Evolutionary conservation across 2,113 vertebrate genomes (phyloP).

Genomic region (Phasianus colchicus): DNA sequence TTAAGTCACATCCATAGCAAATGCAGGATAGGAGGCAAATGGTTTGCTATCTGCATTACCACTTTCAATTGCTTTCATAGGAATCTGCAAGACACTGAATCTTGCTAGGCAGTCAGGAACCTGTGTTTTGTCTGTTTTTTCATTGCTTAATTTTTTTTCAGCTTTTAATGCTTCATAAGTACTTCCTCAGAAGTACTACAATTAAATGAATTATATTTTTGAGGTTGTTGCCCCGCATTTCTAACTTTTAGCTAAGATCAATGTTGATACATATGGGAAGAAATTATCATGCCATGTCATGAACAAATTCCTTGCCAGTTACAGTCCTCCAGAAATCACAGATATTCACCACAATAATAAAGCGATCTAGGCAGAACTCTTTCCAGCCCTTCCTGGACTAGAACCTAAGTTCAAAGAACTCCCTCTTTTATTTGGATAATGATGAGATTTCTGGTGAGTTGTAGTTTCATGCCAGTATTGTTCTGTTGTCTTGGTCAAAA

Average conservation of each 20-base stretch:
- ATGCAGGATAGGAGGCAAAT: not conserved
- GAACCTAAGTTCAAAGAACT: not conserved
- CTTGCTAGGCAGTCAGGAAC: not conserved
- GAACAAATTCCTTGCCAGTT: not conserved
- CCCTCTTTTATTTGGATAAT: not conserved
- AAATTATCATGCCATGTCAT: not conserved
- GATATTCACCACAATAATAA: not conserved
- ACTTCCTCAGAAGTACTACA: not conserved
- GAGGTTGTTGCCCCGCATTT: not conserved
- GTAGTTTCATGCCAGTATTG: not conserved
- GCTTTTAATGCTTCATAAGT: not conserved
- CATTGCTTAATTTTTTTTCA: not conserved
- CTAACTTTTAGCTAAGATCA: not conserved
- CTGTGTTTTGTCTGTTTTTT: not conserved
- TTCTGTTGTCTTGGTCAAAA: conserved; percentile 2
- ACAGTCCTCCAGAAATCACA: not conserved
- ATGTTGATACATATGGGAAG: not conserved
- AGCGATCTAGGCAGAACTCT: not conserved
- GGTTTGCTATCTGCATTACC: not conserved
- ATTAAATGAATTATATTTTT: not conserved
- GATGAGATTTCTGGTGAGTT: not conserved
- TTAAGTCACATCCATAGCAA: not conserved
- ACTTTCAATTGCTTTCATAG: not conserved
- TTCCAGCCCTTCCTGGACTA: not conserved
- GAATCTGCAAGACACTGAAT: not conserved